Evolutionary conservation across 2,888 invertebrate species (phyloP).

Genomic region (Antitype chi): DNA sequence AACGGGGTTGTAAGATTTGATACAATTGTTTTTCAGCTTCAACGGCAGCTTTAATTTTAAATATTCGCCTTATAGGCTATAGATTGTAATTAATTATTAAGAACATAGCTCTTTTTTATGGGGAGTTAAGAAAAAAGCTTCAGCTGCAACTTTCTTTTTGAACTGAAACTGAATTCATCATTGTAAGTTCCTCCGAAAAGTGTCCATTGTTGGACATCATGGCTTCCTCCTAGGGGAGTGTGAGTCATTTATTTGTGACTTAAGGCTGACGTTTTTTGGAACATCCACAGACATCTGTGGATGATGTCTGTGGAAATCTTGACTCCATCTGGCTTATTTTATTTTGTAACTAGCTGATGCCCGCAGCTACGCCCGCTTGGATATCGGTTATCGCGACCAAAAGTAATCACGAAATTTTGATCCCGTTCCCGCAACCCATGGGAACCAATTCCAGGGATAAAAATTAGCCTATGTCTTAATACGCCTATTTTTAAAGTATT

Average conservation of each 20-base stretch:
- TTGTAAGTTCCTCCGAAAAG: background rate
- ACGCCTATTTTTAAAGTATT: too few species aligned
- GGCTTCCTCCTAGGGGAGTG: background rate
- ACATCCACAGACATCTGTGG: background rate
- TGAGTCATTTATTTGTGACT: background rate
- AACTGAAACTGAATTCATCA: background rate
- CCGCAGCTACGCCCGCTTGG: too few species aligned
- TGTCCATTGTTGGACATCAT: too few species aligned
- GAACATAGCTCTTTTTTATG: background rate
- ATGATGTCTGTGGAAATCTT: background rate
- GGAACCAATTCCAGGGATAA: too few species aligned
- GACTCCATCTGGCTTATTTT: background rate
- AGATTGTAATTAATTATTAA: background rate
- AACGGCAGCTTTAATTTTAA: background rate
- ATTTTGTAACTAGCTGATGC: too few species aligned
- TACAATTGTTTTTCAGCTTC: background rate
- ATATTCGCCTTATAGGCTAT: background rate
- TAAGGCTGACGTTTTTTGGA: background rate
- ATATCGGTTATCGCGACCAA: too few species aligned
- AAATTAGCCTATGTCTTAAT: too few species aligned
- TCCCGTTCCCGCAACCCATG: too few species aligned
- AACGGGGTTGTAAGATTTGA: slow-evolving; percentile 16
- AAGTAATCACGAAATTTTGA: too few species aligned
- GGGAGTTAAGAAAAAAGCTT: background rate
- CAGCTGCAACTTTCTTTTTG: background rate